These are phyloP conservation scores for Drosophila repletoides DNA, from an alignment of 1,140 invertebrate species.

Conservation along the genomic window DNA sequence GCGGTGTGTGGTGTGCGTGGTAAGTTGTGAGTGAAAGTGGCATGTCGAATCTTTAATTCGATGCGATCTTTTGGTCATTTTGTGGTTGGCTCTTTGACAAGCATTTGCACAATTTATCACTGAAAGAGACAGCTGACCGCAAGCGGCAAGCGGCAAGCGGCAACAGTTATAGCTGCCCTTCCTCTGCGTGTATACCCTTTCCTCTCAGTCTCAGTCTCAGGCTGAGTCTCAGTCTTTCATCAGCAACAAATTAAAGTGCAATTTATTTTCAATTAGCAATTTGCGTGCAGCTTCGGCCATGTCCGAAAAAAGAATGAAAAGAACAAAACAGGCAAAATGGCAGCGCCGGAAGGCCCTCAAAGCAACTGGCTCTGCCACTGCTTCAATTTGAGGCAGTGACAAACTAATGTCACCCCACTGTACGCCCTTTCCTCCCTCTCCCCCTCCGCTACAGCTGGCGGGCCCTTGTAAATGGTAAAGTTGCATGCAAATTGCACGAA, in stretches of 20 bases:
- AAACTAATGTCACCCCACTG: constrained; percentile 36
- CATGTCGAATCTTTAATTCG: constrained; percentile 49
- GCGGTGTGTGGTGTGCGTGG: no score
- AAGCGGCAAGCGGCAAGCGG: no score
- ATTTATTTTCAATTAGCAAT: constrained; percentile 80
- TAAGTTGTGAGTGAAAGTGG: constrained; percentile 35
- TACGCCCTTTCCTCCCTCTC: not conserved
- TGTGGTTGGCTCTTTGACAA: constrained; percentile 66
- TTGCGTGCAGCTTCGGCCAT: constrained; percentile 58
- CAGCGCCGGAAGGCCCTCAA: constrained; percentile 32
- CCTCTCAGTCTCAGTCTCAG: not conserved
- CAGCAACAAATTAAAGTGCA: constrained; percentile 76
- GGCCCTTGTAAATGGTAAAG: constrained; percentile 56
- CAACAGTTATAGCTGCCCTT: not conserved
- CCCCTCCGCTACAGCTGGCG: constrained; percentile 29
- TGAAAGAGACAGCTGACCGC: constrained; percentile 11
- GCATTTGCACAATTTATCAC: constrained; percentile 73
- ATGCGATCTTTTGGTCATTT: constrained; percentile 45
- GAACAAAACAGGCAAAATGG: constrained; percentile 55
- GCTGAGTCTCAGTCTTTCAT: constrained; percentile 15
- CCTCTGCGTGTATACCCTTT: not conserved
- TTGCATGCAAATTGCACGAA: constrained; percentile 75
- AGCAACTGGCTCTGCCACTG: no score
- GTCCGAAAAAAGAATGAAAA: constrained; percentile 31
- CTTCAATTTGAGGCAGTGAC: constrained; percentile 46